These are phyloP conservation scores for Picathartes gymnocephalus DNA, from an alignment of 2,113 vertebrate genomes.

Conservation along the genomic window DNA sequence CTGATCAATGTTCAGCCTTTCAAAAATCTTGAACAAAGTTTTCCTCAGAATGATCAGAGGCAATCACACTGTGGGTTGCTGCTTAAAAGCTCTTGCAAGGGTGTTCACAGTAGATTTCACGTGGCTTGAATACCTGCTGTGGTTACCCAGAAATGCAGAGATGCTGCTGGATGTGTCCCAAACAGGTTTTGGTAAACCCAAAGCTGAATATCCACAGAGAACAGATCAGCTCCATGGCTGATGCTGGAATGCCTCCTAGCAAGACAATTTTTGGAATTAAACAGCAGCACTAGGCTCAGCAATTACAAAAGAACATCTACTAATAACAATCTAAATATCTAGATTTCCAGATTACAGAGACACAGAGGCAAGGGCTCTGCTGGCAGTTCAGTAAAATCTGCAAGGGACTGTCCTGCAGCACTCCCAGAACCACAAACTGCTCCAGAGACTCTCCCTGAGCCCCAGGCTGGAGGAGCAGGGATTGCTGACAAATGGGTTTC, in stretches of 20 bases:
- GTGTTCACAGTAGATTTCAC: not conserved
- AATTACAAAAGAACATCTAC: not conserved
- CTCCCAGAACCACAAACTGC: rapidly evolving
- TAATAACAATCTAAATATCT: not conserved
- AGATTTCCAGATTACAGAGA: not conserved
- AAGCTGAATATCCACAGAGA: not conserved
- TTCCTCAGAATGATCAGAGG: conserved; percentile 47
- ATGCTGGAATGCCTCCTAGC: not conserved
- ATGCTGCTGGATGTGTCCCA: not conserved
- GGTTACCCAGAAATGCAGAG: not conserved
- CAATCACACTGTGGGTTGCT: not conserved
- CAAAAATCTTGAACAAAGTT: conserved; percentile 35
- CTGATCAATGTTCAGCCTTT: conserved; percentile 40
- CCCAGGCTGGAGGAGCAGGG: not conserved
- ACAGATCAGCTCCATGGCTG: not conserved
- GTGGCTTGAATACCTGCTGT: not conserved
- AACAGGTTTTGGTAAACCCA: not conserved
- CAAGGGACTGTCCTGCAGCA: not conserved
- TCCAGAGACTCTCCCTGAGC: not conserved
- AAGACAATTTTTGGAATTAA: not conserved
- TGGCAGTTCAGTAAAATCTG: not conserved
- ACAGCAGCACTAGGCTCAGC: not conserved
- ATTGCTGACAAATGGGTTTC: not conserved
- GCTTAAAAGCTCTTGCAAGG: conserved; percentile 29
- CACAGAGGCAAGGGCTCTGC: not conserved